A percentile compares a stretch with the other conserved stretches of the same genome.
Conservation (phyloP, 2,888 invertebrate genomes). For the Ochlodes sylvanus region DNA sequence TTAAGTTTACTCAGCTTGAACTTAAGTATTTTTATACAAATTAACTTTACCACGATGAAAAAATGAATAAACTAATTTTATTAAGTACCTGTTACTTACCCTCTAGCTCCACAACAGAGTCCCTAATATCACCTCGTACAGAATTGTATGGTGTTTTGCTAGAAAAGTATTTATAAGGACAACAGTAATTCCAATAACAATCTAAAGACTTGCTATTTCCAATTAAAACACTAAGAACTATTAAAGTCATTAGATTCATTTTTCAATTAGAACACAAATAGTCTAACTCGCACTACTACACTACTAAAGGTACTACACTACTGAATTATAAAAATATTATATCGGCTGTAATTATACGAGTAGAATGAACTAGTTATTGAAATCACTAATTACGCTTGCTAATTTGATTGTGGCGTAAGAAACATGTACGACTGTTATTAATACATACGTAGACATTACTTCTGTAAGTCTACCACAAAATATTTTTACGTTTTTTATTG, state of each 20-base stretch:
- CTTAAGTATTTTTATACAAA: too few species aligned
- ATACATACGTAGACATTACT: too few species aligned
- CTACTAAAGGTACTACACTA: neutral
- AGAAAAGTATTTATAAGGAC: constrained; percentile 69
- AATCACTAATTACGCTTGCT: neutral
- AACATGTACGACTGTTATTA: too few species aligned
- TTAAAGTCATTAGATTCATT: neutral
- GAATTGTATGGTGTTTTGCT: constrained; percentile 67
- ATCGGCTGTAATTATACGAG: neutral
- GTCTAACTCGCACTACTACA: neutral
- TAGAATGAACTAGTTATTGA: constrained; percentile 1
- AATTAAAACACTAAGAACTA: neutral
- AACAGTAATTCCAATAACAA: constrained; percentile 74
- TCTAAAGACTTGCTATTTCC: neutral
- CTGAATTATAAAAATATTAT: constrained; percentile 3
- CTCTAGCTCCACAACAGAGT: constrained; percentile 62
- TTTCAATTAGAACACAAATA: neutral
- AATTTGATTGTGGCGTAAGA: neutral
- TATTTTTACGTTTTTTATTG: too few species aligned
- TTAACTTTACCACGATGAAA: too few species aligned
- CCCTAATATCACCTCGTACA: constrained; percentile 69
- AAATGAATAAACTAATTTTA: too few species aligned
- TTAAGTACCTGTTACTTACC: constrained; percentile 51
- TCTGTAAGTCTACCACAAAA: too few species aligned
- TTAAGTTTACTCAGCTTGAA: too few species aligned